Percentiles rank a stretch among this genome's conserved stretches.
Evolutionary conservation across 2,113 vertebrate species (phyloP).

Genomic region (Pachypanchax playfairii): DNA sequence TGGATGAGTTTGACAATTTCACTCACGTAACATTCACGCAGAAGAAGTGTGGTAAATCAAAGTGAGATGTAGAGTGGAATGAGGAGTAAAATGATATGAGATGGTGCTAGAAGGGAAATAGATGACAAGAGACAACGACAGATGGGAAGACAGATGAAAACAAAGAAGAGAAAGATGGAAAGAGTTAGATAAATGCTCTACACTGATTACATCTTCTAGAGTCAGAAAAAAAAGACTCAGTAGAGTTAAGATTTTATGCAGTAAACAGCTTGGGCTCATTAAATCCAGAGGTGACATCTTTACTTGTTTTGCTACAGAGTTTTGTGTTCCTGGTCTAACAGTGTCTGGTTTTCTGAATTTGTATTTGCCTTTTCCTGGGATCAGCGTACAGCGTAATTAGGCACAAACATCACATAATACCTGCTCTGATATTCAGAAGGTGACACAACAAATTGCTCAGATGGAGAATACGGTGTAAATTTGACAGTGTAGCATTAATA

Average conservation of each 20-base stretch:
- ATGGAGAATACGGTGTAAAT: not conserved
- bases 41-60: slow-evolving; percentile 40
- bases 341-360: not conserved
- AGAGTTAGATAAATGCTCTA: slow-evolving; percentile 12
- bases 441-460: not conserved
- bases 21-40: slow-evolving; percentile 20
- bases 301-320: slow-evolving; percentile 19
- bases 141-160: slow-evolving; percentile 46
- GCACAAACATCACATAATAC: not conserved
- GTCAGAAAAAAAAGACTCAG: slow-evolving; percentile 26
- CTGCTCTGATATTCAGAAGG: not conserved
- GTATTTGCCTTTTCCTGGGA: accelerated
- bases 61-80: not conserved
- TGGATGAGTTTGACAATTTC: slow-evolving; percentile 17
- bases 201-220: slow-evolving; percentile 36
- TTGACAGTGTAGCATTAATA: not conserved
- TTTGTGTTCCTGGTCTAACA: slow-evolving; percentile 10
- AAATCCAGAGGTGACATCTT: slow-evolving; percentile 31
- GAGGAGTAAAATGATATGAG: slow-evolving; percentile 2
- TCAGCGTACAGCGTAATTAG: not conserved
- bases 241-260: slow-evolving; percentile 41
- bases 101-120: slow-evolving; percentile 1
- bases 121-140: slow-evolving; percentile 35
- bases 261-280: slow-evolving; percentile 15
- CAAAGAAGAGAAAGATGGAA: slow-evolving; percentile 27